These are phyloP conservation scores for Hyperoodon ampullatus DNA, from an alignment of 2,113 vertebrate genomes.

Conservation along the genomic window DNA sequence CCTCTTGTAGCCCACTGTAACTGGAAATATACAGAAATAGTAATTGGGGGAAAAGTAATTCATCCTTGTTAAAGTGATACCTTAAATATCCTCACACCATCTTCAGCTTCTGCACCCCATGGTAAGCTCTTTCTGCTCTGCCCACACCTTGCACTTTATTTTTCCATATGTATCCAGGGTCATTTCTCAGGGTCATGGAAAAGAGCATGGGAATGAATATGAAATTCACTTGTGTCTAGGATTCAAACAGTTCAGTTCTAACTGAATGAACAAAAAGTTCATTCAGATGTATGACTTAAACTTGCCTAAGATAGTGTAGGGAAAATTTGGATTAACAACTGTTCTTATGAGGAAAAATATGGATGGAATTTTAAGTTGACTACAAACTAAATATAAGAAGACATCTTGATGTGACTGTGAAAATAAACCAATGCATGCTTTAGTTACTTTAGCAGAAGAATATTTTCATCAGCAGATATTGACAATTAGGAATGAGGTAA, in stretches of 20 bases:
- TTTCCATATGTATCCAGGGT: not conserved
- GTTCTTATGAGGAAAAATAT: not conserved
- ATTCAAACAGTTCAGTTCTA: not conserved
- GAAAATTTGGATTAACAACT: not conserved
- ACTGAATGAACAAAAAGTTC: too few relatives aligned
- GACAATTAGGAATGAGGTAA: too few relatives aligned
- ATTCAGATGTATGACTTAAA: not conserved
- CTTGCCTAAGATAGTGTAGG: not conserved
- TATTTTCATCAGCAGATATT: too few relatives aligned
- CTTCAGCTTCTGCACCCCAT: not conserved
- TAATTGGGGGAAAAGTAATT: not conserved
- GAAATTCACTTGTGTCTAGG: not conserved
- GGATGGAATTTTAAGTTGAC: not conserved
- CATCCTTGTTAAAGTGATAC: not conserved
- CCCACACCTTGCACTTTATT: not conserved
- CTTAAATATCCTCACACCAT: not conserved
- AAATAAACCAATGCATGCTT: too few relatives aligned
- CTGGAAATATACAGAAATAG: not conserved
- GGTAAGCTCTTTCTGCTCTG: not conserved
- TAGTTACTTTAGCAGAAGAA: too few relatives aligned
- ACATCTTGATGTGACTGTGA: too few relatives aligned
- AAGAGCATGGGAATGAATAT: not conserved
- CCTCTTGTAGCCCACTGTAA: not conserved
- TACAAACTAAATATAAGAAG: too few relatives aligned
- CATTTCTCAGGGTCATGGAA: not conserved